Conservation (phyloP, 2,113 vertebrate genomes). For the mouse (Mus musculus) region GRCm39 chr9:87305501-87306000, state of each 20-base stretch:
- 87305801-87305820: neutral
- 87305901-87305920: no score
- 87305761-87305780: no score
- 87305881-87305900: neutral
- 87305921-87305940: neutral
- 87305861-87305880: no score
- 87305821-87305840: no score
- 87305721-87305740: neutral
- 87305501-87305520: neutral
- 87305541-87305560: neutral
- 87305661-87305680: neutral
- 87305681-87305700: neutral
- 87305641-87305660: neutral
- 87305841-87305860: neutral
- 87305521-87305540: neutral
- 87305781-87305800: no score
- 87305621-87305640: neutral
- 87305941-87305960: no score
- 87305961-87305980: neutral
- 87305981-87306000: neutral
- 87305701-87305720: fast-evolving
- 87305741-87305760: neutral
- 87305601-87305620: neutral
- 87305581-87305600: constrained; percentile 37
- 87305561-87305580: neutral